Base-by-base conservation (phyloP, 2,113 vertebrate species). In the Callospermophilus lateralis region DNA sequence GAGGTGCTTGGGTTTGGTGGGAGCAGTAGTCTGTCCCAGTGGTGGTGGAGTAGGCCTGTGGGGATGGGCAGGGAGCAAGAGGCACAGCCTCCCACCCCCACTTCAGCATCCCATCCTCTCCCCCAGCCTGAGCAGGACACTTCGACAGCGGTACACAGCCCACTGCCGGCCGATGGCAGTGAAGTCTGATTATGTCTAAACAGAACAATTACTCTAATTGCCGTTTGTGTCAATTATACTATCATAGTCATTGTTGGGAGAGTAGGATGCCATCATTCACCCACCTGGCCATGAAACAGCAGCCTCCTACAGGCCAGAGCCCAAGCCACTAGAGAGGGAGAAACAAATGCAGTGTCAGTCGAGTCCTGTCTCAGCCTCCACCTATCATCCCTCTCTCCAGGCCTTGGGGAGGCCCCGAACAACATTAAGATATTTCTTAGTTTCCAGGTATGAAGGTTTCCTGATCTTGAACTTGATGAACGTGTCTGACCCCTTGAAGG, bases 121-220 rank as follows among this genome's bases (percentile, higher is more conserved):
- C 24, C 68, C 63, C 28, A 24, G 83, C 15, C 3, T 0, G 7
- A 48, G 42, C 6, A 39, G 84, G 67, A 55, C 78, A 0, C 19
- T 2, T 11, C 2, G 78, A 53, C 26, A 88, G 87, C 19, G 39
- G 39, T 2, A 37, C 12, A 4, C 0, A 32, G 74, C 9, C 58
- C 42, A 6, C 32, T 80, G 9, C 45, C 1, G 45, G 45, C 30
- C 51, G 0, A 0, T 10, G 77, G 68, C 63, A 58, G 68, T 72
- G 73, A 76, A 86, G 76, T 81, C 93, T 61, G 81, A 79, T 70
- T 84, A 28, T 26, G 84, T 88, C 94, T 84, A 96, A 97, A 93
- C 93, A 97, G 79, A 96, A 88, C 95, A 72, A 97, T 98, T 95
- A 97, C 65, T 32, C 79, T 97, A 93, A 98, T 92, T 92, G 93